phyloP scores from a whole-genome alignment of 1,140 invertebrate genomes.

The Zelostemma sp. region DNA sequence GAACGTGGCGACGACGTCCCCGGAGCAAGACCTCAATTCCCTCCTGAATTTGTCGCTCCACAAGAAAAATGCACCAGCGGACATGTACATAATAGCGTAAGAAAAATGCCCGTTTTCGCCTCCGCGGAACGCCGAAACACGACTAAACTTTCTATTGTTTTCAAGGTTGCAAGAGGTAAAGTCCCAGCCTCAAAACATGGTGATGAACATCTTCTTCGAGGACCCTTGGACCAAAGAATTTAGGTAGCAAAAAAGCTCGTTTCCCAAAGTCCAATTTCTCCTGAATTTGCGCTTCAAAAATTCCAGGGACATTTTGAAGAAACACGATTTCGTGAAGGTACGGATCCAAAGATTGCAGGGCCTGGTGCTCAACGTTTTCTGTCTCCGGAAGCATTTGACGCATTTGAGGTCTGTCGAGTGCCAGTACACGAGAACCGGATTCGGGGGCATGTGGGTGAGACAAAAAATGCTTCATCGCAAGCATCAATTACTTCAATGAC shows the following conservation, averaged over 20 bases:
- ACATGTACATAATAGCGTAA: constrained; percentile 87
- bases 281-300: constrained; percentile 11
- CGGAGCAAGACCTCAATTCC: constrained; percentile 77
- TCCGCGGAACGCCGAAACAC: too few relatives aligned
- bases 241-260: too few relatives aligned
- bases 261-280: not conserved
- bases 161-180: constrained; percentile 90
- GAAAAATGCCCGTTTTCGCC: constrained; percentile 16
- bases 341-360: constrained; percentile 84
- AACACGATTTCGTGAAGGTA: constrained; percentile 82
- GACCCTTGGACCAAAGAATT: constrained; percentile 87
- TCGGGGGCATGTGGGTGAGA: constrained; percentile 88
- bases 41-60: constrained; percentile 77
- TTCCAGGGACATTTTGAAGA: constrained; percentile 77
- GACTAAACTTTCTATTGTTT: too few relatives aligned
- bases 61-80: constrained; percentile 75
- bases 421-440: constrained; percentile 87
- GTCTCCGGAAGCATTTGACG: constrained; percentile 81
- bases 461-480: not conserved
- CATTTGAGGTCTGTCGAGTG: constrained; percentile 87
- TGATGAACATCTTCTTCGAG: constrained; percentile 84
- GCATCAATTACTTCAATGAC: constrained; percentile 7
- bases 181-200: constrained; percentile 86
- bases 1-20: constrained; percentile 85
- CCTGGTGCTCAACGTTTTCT: constrained; percentile 82